Base-by-base conservation (phyloP, 2,888 invertebrate species). In the Lamellibrachia columna region DNA sequence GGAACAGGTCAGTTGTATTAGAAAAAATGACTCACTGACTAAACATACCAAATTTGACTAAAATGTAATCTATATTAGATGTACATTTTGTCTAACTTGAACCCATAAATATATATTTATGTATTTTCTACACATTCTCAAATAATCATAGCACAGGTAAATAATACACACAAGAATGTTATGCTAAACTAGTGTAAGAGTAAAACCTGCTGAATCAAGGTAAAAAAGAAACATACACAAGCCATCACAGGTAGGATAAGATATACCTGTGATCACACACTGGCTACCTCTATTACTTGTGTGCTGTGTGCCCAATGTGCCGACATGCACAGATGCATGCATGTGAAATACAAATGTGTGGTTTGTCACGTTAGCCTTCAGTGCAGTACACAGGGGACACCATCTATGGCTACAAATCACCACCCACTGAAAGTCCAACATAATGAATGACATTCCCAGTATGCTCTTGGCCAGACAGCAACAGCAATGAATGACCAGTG, bases 241-340 rank as follows among this genome's bases (percentile, higher is more conserved):
- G 40, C 75, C 22, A 15, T 15, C n/a, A 75, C 22, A 3, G n/a
- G 75, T 15, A 75, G 22, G 15, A 15, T 1, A 15, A 15, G 6
- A 75, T n/a, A 75, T 22, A 75, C 15, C 75, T 75, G 75, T 22
- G 22, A 75, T 75, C n/a, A 75, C 11, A 15, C 22, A 6, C 75
- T 75, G 75, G 75, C 75, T 75, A 75, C n/a, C 75, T 75, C 22
- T 6, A 15, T n/a, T 40, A 15, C 22, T 15, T 3, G n/a, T 75
- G 15, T 22, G 75, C 75, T 75, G 75, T n/a, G 1, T 75, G 75
- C 75, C 75, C n/a, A 6, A 75, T 6, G 75, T 75, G 75, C n/a
- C 22, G 75, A 75, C 75, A 75, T 75, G 75, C 75, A 75, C 75
- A 75, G 75, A 75, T 75, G 75, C 75, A 75, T 75, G 75, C 75